Evolutionary conservation across 1,140 invertebrate genomes (phyloP).

Genomic region (Octopus sinensis): DNA sequence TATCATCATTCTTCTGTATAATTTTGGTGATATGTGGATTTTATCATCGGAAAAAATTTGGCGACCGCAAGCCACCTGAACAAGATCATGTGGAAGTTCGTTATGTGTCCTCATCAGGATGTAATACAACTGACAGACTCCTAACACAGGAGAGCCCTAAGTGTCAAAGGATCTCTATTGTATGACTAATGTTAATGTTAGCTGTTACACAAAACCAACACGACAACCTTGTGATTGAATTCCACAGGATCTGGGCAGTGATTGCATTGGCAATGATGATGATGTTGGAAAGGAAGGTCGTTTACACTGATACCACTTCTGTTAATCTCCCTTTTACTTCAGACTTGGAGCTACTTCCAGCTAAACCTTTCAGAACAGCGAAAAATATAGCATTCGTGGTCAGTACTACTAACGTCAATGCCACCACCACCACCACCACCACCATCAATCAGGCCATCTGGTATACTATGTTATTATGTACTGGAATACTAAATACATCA

Average conservation of each 20-base stretch:
- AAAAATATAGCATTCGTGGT: too few relatives aligned
- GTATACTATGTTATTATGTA: too few relatives aligned
- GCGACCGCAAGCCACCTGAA: slow-evolving; percentile 36
- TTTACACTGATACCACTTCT: too few relatives aligned
- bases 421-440: too few relatives aligned
- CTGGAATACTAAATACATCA: too few relatives aligned
- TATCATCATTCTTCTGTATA: slow-evolving; percentile 48
- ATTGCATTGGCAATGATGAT: background rate
- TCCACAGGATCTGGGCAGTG: slow-evolving; percentile 2
- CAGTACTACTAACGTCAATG: too few relatives aligned
- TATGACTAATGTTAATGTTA: slow-evolving; percentile 6
- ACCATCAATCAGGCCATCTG: too few relatives aligned
- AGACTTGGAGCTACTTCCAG: too few relatives aligned
- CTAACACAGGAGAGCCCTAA: slow-evolving; percentile 30
- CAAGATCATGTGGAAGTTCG: slow-evolving; percentile 47
- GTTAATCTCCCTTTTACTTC: too few relatives aligned
- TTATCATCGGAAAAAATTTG: slow-evolving; percentile 42
- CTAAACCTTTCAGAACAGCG: too few relatives aligned
- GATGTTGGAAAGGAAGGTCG: background rate
- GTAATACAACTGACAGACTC: slow-evolving; percentile 47
- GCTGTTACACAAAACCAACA: background rate
- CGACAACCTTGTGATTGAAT: background rate
- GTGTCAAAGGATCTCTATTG: slow-evolving; percentile 8
- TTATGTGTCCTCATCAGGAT: slow-evolving; percentile 45
- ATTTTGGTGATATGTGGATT: slow-evolving; percentile 46